These are phyloP conservation scores for Hydra vulgaris DNA, from an alignment of 30 jellyfish, hydroid and myxozoan genomes.

Conservation along the genomic window DNA sequence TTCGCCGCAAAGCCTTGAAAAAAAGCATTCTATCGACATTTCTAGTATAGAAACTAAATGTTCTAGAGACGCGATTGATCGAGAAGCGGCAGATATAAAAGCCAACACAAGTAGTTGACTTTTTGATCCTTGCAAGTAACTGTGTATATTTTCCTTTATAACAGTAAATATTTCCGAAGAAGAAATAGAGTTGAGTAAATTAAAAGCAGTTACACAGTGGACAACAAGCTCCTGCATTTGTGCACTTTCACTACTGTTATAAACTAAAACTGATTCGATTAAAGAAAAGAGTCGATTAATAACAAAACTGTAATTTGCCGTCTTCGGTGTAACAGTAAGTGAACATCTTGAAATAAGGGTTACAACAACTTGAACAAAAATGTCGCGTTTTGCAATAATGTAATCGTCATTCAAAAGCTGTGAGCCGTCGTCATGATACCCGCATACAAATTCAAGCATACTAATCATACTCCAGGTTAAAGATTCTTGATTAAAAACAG, in stretches of 20 bases:
- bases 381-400: constrained; percentile 21
- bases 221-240: constrained; percentile 19
- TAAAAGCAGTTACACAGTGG: constrained; percentile 13
- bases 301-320: not conserved
- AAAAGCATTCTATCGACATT: constrained; percentile 39
- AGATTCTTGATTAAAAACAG: constrained; percentile 27
- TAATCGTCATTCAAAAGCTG: not conserved
- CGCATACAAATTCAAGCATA: constrained; percentile 30
- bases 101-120: constrained; percentile 26
- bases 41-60: constrained; percentile 47
- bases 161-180: constrained; percentile 20
- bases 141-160: constrained; percentile 3
- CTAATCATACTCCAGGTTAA: constrained; percentile 1
- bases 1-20: constrained; percentile 36
- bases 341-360: constrained; percentile 25
- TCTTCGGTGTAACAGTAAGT: not conserved
- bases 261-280: constrained; percentile 20
- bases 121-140: constrained; percentile 25
- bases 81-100: constrained; percentile 53
- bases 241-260: not conserved
- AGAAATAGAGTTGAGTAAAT: constrained; percentile 32
- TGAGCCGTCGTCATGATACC: constrained; percentile 4
- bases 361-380: constrained; percentile 26
- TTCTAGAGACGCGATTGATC: constrained; percentile 50
- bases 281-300: not conserved